Conservation (phyloP, 2,888 invertebrate species). For the Apodemia mormo region DNA sequence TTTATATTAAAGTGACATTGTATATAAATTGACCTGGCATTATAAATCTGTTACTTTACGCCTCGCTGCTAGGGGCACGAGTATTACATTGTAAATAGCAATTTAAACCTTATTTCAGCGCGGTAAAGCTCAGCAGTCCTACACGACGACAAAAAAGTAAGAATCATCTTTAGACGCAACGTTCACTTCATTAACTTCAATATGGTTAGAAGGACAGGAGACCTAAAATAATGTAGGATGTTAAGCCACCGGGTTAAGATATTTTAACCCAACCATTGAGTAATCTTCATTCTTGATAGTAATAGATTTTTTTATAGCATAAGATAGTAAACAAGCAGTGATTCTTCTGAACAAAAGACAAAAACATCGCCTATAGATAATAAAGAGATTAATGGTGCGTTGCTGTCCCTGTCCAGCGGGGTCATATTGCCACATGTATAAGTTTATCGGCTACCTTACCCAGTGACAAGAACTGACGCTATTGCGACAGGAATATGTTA, state of each 20-base stretch:
- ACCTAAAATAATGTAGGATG: not conserved
- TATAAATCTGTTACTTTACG: constrained; percentile 56
- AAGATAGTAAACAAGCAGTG: too few species aligned
- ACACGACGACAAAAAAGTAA: constrained; percentile 1
- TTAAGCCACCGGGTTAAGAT: not conserved
- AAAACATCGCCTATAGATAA: too few species aligned
- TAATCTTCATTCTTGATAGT: not conserved
- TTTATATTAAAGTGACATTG: constrained; percentile 2
- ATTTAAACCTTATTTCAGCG: constrained; percentile 25
- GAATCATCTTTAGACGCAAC: constrained; percentile 8
- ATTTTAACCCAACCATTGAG: not conserved
- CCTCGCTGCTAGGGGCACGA: constrained; percentile 48
- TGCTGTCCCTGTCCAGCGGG: too few species aligned
- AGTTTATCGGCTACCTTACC: too few species aligned
- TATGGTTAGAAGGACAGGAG: constrained; percentile 4
- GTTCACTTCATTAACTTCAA: constrained; percentile 12
- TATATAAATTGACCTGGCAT: constrained; percentile 38
- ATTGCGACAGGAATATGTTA: too few species aligned
- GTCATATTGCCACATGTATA: too few species aligned
- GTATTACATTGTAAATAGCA: constrained; percentile 18
- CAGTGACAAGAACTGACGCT: too few species aligned
- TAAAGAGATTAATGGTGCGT: too few species aligned
- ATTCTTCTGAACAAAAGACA: too few species aligned
- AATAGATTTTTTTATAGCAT: too few species aligned
- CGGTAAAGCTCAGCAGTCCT: constrained; percentile 22